Evolutionary conservation across 2,113 vertebrate species (phyloP).

Genomic region (Dicrurus megarhynchus): DNA sequence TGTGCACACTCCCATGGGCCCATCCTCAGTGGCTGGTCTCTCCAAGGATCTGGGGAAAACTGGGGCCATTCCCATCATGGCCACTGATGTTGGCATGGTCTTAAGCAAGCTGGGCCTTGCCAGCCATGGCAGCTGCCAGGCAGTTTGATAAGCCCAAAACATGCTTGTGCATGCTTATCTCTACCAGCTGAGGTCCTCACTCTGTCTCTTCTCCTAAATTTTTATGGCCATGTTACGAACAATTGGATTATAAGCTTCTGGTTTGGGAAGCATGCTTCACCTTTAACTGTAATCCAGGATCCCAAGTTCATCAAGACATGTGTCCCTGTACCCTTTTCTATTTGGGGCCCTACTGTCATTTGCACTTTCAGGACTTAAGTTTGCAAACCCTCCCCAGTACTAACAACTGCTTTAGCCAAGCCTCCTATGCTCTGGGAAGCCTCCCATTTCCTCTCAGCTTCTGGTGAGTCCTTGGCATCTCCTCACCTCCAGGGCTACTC

Average conservation of each 20-base stretch:
- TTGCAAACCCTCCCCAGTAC: background rate
- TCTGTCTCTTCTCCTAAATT: background rate
- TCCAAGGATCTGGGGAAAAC: background rate
- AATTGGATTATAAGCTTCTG: background rate
- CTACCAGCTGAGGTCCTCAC: background rate
- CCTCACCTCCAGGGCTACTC: background rate
- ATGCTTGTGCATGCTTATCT: background rate
- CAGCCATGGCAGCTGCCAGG: background rate
- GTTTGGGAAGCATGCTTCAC: background rate
- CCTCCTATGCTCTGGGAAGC: background rate
- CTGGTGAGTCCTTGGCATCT: background rate
- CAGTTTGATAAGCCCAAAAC: background rate
- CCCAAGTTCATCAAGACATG: background rate
- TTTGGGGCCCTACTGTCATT: background rate
- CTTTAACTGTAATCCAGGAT: background rate
- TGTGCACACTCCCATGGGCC: background rate
- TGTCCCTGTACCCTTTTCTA: background rate
- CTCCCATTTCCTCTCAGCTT: background rate
- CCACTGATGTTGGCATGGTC: background rate
- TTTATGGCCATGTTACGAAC: background rate
- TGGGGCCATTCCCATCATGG: background rate
- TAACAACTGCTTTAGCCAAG: background rate
- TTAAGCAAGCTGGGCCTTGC: background rate
- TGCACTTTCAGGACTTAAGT: background rate
- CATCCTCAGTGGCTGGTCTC: background rate